Evolutionary conservation across 1,140 invertebrate species (phyloP), one percentile per base, ranked within the genome.

Genomic region (Lethrus apterus): DNA sequence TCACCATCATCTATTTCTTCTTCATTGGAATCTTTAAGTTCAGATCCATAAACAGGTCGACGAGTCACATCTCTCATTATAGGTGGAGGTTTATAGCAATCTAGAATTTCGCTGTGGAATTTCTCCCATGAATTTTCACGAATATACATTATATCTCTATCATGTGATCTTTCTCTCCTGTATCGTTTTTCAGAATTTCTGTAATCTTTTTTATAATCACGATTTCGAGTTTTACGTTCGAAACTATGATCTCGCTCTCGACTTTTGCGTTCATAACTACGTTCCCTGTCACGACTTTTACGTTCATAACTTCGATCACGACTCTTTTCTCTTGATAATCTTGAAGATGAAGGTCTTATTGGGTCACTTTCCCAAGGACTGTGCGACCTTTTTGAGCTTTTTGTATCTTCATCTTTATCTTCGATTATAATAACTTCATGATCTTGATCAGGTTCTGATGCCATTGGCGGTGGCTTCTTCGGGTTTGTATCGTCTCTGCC

Each of bases 1-100:
- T 73, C 51, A 0, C 54, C 65, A 9, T 65, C 68, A 31, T 69
- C 65, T 2, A 64, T 57, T 7, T 57, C 60, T n/a, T 55, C 46
- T 20, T 46, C 55, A 14, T 48, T 34, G 15, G 36, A 49, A 15
- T 35, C 31, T 13, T 19, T 33, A 32, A 62, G 43, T 15, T 56
- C 49, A 26, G 52, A 57, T 26, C 26, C 14, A 26, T 30, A 18
- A 10, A 57, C 52, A 1, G 47, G 56, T 30, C 57, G 55, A n/a
- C 55, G 42, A 15, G 54, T 59, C 3, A 54, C 54, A 24, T 59
- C 41, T 18, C 58, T 23, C 48, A 63, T 54, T 14, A 53, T 35
- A 26, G 40, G 36, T 13, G 40, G 52, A 15, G 56, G 44, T 52
- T 52, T 42, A 18, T 59, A 58, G 33, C 41, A 56, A 21, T 54